These are phyloP conservation scores for Poecile montanus DNA, from an alignment of 2,797 vertebrate genomes.

Conservation along the genomic window DNA sequence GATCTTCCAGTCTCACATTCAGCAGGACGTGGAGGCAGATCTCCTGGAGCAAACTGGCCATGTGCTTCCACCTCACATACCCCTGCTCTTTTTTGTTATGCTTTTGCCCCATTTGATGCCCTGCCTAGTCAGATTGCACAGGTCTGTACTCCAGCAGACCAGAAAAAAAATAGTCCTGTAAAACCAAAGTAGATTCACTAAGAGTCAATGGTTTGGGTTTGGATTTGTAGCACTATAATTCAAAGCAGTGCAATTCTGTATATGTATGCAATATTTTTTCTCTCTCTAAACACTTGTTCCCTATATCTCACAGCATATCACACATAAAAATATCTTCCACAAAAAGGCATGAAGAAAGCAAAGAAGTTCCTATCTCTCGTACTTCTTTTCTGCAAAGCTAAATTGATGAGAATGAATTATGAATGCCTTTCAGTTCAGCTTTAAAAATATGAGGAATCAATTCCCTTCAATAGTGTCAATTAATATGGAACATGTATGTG, in stretches of 20 bases:
- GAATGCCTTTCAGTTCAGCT: constrained; percentile 61
- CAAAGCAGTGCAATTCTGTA: neutral
- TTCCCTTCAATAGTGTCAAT: neutral
- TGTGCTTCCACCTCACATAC: neutral
- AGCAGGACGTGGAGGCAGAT: fast-evolving
- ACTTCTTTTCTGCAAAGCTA: neutral
- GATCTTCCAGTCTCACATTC: neutral
- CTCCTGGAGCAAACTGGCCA: fast-evolving
- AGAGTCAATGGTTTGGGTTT: neutral
- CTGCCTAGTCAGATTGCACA: neutral
- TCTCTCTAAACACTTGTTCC: neutral
- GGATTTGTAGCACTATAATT: neutral
- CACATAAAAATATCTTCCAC: neutral
- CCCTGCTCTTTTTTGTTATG: neutral
- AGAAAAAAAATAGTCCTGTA: neutral
- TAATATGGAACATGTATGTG: neutral
- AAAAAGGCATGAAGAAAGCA: constrained; percentile 5
- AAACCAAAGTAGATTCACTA: neutral
- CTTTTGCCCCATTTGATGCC: neutral
- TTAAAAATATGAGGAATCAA: constrained; percentile 1
- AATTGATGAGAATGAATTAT: constrained; percentile 57
- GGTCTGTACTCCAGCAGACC: neutral
- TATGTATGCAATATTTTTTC: neutral
- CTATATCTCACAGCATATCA: neutral
- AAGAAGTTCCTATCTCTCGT: neutral